These are phyloP conservation scores for Diplazon laetatorius DNA, from an alignment of 2,888 invertebrate species.

Conservation along the genomic window DNA sequence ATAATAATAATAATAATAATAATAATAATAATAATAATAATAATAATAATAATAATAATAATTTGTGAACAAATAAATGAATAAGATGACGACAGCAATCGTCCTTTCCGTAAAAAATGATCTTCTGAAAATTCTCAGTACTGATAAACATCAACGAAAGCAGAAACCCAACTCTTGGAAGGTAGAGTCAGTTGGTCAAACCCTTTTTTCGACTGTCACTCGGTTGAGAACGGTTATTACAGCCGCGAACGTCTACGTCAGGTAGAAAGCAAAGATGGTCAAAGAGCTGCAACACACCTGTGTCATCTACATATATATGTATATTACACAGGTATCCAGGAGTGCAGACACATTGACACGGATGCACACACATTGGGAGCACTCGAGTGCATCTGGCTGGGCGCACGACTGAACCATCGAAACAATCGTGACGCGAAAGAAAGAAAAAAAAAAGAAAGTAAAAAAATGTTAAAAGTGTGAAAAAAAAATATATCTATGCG, in stretches of 20 bases:
- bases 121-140: too few relatives aligned
- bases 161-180: too few relatives aligned
- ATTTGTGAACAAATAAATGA: not conserved
- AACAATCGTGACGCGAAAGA: slow-evolving; percentile 4
- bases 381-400: slow-evolving; percentile 3
- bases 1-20: slow-evolving; percentile 5
- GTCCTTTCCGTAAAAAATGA: too few relatives aligned
- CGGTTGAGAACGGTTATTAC: not conserved
- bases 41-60: slow-evolving; percentile 8
- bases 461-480: not conserved
- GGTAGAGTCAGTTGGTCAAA: slow-evolving; percentile 14
- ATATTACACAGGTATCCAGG: too few relatives aligned
- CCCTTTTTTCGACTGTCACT: not conserved
- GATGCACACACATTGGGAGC: slow-evolving; percentile 2
- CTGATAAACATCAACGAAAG: too few relatives aligned
- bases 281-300: slow-evolving; percentile 17
- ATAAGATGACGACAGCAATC: too few relatives aligned
- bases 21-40: slow-evolving; percentile 5
- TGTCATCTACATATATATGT: too few relatives aligned
- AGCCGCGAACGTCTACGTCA: not conserved
- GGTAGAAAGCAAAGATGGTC: slow-evolving; percentile 1
- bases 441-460: not conserved
- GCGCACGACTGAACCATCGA: not conserved
- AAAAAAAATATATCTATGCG: not conserved
- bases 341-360: not conserved